These are phyloP conservation scores for Malurus melanocephalus DNA, from an alignment of 2,113 vertebrate species.

Conservation along the genomic window DNA sequence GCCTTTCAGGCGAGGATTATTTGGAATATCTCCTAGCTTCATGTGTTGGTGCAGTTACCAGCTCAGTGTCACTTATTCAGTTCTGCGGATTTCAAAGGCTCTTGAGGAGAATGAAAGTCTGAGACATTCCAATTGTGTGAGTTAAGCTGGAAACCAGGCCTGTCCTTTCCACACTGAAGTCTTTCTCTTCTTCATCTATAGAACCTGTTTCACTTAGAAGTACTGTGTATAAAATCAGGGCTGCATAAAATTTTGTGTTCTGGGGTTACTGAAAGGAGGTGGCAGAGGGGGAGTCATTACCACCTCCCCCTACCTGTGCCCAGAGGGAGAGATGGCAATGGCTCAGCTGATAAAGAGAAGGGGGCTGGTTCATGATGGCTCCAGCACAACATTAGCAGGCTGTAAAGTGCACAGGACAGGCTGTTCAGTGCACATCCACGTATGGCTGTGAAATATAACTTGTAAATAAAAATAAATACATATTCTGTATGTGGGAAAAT, in stretches of 20 bases:
- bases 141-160: not conserved
- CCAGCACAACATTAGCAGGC: not conserved
- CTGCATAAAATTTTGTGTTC: not conserved
- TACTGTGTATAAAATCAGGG: not conserved
- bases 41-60: not conserved
- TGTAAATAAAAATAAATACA: not conserved
- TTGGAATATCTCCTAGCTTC: not conserved
- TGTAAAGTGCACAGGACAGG: not conserved
- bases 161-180: not conserved
- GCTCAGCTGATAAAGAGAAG: not conserved
- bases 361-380: not conserved
- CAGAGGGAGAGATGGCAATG: accelerated
- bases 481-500: not conserved
- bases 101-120: not conserved
- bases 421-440: not conserved
- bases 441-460: not conserved
- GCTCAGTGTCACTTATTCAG: not conserved
- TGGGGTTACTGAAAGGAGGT: not conserved
- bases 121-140: not conserved
- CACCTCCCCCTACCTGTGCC: accelerated
- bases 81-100: not conserved
- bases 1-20: not conserved
- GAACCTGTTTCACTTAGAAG: not conserved
- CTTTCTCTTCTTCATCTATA: not conserved
- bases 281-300: not conserved